Evolutionary conservation across 2,113 vertebrate species (phyloP), one percentile per base, ranked within the genome.

Genomic region (Hucho hucho): DNA sequence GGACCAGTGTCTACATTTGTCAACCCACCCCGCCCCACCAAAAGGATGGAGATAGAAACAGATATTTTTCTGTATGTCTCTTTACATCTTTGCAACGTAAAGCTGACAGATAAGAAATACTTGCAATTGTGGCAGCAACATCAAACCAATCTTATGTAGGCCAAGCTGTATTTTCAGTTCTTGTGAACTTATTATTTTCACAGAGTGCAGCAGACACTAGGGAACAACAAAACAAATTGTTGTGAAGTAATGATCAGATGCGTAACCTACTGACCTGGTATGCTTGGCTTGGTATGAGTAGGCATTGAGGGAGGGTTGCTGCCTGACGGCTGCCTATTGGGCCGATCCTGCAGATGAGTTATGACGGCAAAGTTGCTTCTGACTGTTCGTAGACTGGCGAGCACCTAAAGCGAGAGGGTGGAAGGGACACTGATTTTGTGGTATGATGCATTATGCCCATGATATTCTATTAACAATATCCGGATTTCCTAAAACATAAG

Each of bases 311-410:
- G 83, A 63, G 92, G 86, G 78, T 86, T 95, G 81, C 87, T 90
- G 75, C 87, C 74, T 0, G 94, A 82, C 0, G 87, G 83, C 75
- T 94, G 83, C 89, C 97, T 97, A 81, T 22, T 18, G 14, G 63
- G 75, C 0, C 88, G 87, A 22, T 96, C 95, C 78, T 95, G 96
- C 58, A 93, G 89, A 70, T 94, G 94, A 25, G 91, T 95, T 32
- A 98, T 85, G 18, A 76, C 81, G 0, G 93, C 91, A 66, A 96
- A 92, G 84, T 98, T 97, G 82, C 86, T 94, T 28, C 96, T 93
- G 64, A 98, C 92, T 0, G 96, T 97, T 73, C 94, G 89, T 32
- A 98, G 92, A 77, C 97, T 98, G 87, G 97, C 96, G 78, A 98
- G 92, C 83, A 98, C 95, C 97, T 97, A 75, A 2, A 28, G 18